Conservation (phyloP, 2,113 vertebrate genomes). For the Carlito syrichta region DNA sequence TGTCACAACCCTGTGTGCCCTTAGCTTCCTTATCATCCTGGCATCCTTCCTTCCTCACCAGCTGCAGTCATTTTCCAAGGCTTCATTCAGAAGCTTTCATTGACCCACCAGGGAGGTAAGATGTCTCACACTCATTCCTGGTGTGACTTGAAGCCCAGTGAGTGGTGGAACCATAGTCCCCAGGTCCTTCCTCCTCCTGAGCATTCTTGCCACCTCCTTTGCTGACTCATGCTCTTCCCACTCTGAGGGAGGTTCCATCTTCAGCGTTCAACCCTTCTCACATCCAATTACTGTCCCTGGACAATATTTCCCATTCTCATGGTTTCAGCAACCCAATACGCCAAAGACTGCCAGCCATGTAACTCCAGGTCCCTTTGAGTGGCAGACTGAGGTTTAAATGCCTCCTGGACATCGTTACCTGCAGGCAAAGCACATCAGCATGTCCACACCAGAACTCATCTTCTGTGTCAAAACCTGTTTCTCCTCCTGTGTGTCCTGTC, state of each 20-base stretch:
- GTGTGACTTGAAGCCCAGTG: not conserved
- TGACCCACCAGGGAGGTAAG: not conserved
- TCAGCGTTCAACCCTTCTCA: not conserved
- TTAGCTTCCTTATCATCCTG: not conserved
- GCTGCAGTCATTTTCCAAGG: not conserved
- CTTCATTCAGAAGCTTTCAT: not conserved
- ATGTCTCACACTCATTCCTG: not conserved
- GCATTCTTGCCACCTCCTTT: not conserved
- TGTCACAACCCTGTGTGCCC: no score
- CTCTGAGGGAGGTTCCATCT: not conserved
- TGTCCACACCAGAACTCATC: not conserved
- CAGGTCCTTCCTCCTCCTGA: not conserved
- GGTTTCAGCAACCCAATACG: not conserved
- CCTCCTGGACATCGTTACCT: not conserved
- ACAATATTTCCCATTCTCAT: not conserved
- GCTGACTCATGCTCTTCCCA: not conserved
- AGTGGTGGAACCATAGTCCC: no score
- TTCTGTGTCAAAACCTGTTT: not conserved
- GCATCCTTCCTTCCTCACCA: not conserved
- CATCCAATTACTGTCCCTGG: not conserved
- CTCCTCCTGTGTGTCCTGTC: fast-evolving
- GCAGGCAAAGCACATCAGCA: not conserved
- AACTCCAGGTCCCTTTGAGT: not conserved
- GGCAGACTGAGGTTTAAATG: not conserved
- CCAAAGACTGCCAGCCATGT: no score